These are phyloP conservation scores for Melinaea marsaeus DNA, from an alignment of 2,888 invertebrate genomes.

Conservation along the genomic window DNA sequence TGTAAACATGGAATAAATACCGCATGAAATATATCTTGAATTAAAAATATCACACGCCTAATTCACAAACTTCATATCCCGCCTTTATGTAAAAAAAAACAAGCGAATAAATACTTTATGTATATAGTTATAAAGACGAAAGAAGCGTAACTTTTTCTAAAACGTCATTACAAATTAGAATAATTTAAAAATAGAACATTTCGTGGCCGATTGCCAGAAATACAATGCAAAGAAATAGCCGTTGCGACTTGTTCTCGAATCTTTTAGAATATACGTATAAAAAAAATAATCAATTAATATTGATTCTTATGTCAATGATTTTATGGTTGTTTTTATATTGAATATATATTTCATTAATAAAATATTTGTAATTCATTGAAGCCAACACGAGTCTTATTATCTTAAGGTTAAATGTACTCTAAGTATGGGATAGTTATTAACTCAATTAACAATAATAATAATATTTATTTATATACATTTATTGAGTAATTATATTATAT, in stretches of 20 bases:
- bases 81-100: no score
- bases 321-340: not conserved
- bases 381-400: not conserved
- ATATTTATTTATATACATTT: not conserved
- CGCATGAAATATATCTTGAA: no score
- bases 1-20: no score
- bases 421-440: not conserved
- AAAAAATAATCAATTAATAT: not conserved
- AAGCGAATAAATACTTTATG: not conserved
- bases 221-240: conserved; percentile 18
- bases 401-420: not conserved
- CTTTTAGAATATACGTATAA: not conserved
- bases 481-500: conserved; percentile 1
- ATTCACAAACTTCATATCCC: no score
- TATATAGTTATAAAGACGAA: not conserved
- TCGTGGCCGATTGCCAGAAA: conserved; percentile 47
- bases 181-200: conserved; percentile 41
- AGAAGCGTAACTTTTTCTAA: conserved; percentile 2
- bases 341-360: not conserved
- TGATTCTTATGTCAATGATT: no score
- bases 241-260: conserved; percentile 1
- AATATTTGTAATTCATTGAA: conserved; percentile 2
- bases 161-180: conserved; percentile 22
- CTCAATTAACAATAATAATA: not conserved
- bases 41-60: no score